Evolutionary conservation across 1,140 invertebrate genomes (phyloP).

Genomic region (Drosophila pseudoananassae): DNA sequence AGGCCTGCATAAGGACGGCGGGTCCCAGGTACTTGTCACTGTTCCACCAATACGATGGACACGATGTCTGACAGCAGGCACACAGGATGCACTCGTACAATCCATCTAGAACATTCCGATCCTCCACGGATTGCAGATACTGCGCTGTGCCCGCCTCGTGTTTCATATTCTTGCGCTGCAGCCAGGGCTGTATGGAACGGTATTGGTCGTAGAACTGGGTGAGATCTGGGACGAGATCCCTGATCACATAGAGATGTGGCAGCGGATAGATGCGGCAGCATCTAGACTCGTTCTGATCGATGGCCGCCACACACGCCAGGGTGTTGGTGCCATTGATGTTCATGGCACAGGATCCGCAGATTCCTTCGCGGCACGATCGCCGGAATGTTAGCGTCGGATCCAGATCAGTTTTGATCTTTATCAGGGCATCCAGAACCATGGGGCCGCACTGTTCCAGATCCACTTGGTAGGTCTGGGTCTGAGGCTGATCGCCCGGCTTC

Average conservation of each 20-base stretch:
- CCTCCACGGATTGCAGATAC: constrained; percentile 93
- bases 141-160: constrained; percentile 88
- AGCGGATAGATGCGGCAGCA: constrained; percentile 90
- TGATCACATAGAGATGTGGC: constrained; percentile 99
- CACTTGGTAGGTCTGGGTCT: constrained; percentile 94
- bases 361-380: constrained; percentile 97
- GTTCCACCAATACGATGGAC: constrained; percentile 99
- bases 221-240: constrained; percentile 97
- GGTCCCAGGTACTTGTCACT: constrained; percentile 97
- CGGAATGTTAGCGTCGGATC: constrained; percentile 98
- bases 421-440: constrained; percentile 98
- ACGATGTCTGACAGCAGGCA: constrained; percentile 97
- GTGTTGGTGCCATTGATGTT: constrained; percentile 98
- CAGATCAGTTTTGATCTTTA: constrained; percentile 99
- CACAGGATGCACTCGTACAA: constrained; percentile 98
- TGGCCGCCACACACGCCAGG: constrained; percentile 89
- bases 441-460: constrained; percentile 97
- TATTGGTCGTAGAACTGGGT: constrained; percentile 97
- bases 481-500: constrained; percentile 94
- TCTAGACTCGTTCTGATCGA: constrained; percentile 24
- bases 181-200: constrained; percentile 95
- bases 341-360: constrained; percentile 99
- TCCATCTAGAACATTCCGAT: constrained; percentile 96
- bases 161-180: constrained; percentile 90
- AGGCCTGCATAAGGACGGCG: constrained; percentile 96